Conservation (phyloP, 2,113 vertebrate genomes). For the Toxotes chatareus region DNA sequence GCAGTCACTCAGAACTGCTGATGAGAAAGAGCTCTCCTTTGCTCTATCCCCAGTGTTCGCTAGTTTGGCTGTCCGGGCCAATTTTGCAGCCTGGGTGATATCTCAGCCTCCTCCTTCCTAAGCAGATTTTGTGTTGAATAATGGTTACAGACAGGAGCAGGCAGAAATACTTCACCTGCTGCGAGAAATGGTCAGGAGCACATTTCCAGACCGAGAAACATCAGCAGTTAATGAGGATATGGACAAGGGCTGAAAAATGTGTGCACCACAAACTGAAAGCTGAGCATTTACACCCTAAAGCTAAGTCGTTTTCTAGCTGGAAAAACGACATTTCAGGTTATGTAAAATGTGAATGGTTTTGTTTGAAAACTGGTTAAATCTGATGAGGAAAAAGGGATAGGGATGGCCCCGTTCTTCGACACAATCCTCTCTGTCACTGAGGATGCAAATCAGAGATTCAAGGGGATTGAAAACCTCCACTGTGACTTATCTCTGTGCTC, state of each 20-base stretch:
- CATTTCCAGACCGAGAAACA: conserved; percentile 29
- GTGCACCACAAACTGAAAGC: conserved; percentile 35
- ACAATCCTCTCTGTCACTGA: conserved; percentile 27
- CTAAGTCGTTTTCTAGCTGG: conserved; percentile 5
- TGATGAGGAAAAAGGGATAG: conserved; percentile 19
- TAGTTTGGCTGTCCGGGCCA: conserved; percentile 52
- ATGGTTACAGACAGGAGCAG: conserved; percentile 47
- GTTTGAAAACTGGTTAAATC: conserved; percentile 2
- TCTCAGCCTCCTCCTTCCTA: conserved; percentile 51
- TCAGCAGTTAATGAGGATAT: conserved; percentile 39
- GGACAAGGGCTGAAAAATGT: conserved; percentile 19
- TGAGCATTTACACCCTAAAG: conserved; percentile 11
- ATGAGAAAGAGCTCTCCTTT: conserved; percentile 60
- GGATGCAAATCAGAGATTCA: conserved; percentile 56
- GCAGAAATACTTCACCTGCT: conserved; percentile 38
- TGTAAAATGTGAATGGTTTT: conserved; percentile 13
- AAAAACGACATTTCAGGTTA: conserved; percentile 1
- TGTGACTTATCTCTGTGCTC: conserved; percentile 49
- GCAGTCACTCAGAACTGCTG: conserved; percentile 67
- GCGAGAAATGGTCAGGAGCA: conserved; percentile 40
- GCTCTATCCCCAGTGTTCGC: conserved; percentile 38
- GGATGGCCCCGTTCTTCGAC: conserved; percentile 42
- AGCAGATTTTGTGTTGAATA: conserved; percentile 61
- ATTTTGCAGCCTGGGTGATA: conserved; percentile 48
- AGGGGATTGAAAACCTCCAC: conserved; percentile 45